Evolutionary conservation across 2,113 vertebrate species (phyloP), one percentile per base, ranked within the genome.

Genomic region (Plectropomus leopardus): DNA sequence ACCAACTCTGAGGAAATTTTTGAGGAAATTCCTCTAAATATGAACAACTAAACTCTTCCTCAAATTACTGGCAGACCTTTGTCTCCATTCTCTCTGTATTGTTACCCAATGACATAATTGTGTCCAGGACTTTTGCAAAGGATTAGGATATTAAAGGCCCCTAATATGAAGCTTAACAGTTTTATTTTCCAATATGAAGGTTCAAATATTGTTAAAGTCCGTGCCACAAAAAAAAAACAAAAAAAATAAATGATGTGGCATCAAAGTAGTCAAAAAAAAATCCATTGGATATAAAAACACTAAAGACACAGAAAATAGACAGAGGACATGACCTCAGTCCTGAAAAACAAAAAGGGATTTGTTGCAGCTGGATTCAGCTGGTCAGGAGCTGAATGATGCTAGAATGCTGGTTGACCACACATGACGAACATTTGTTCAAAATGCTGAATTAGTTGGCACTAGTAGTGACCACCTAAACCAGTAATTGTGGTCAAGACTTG

Each of bases 381-480:
- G 60, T 65, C 72, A 55, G 48, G 15, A 24, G 17, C 8, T 21
- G 21, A 58, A 15, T 50, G 44, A 51, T 14, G 44, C 45, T 53
- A 40, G 36, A 40, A 40, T 40, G 36, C 11, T 3, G 64, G 70
- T 51, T 55, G 28, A 80, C 82, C 82, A 54, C 76, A 79, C 44
- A 80, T 2, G 28, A 59, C 2, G 54, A 60, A 45, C 51, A 61
- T 24, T n/a, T 54, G 58, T 48, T 57, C 26, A 63, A 44, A 72
- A 21, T 57, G 34, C 34, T 64, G 24, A 54, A 28, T 17, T 14
- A 24, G 45, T 45, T 13, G 10, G 51, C 40, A 42, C 28, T 14
- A 1, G 63, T 14, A 1, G 63, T 69, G 55, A 75, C 76, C 76
- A 44, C 23, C 32, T n/a, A 53, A 77, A 57, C 24, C 26, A 64